A percentile compares a stretch with the other conserved stretches of the same genome.
These are phyloP conservation scores for Ctenomys sociabilis DNA, from an alignment of 2,113 vertebrate genomes.

Conservation along the genomic window DNA sequence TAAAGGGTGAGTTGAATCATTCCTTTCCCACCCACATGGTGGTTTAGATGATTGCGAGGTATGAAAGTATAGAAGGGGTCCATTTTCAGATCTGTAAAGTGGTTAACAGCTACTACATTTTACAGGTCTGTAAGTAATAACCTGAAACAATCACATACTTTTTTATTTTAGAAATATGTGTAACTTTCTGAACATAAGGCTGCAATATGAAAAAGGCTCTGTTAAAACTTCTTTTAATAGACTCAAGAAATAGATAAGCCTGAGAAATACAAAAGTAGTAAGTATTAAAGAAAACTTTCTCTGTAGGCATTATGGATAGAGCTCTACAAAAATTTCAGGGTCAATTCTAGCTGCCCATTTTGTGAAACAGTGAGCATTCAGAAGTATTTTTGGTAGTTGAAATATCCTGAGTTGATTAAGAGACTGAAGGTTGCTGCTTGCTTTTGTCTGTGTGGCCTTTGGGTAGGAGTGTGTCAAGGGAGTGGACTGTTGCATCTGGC, in stretches of 20 bases:
- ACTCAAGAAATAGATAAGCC: conserved; percentile 22
- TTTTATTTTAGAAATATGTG: neutral
- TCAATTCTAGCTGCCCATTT: neutral
- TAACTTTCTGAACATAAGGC: conserved; percentile 13
- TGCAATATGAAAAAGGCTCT: neutral
- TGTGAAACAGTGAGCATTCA: conserved; percentile 1
- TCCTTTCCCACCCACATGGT: neutral
- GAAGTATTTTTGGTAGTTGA: conserved; percentile 41
- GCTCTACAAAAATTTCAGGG: neutral
- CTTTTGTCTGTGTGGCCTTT: conserved; percentile 40
- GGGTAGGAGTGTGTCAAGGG: conserved; percentile 28
- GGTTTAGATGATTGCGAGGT: neutral
- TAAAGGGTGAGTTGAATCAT: conserved; percentile 20
- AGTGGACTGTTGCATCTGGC: neutral
- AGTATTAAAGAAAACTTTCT: neutral
- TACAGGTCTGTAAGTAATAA: neutral
- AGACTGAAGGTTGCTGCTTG: neutral
- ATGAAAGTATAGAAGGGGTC: neutral
- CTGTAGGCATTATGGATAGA: conserved; percentile 18
- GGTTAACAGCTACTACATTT: neutral
- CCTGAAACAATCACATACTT: neutral
- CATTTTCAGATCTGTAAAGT: conserved; percentile 14
- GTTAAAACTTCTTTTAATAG: neutral
- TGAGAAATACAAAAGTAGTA: neutral
- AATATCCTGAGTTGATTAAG: conserved; percentile 1